Conservation (phyloP, 2,888 invertebrate species). For the Ectemnius lituratus region DNA sequence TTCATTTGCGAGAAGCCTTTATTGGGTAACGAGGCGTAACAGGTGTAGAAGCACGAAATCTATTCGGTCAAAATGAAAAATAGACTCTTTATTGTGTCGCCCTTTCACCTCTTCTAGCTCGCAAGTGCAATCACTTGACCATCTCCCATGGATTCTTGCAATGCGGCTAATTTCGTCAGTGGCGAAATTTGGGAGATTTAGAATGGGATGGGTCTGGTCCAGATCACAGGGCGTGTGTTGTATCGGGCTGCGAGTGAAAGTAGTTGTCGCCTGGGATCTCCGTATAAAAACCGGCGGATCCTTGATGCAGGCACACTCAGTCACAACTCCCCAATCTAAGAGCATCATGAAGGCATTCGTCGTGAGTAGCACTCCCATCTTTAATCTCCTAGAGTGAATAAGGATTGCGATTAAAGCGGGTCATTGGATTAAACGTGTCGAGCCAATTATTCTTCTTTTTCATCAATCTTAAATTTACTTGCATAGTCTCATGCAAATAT, state of each 20-base stretch:
- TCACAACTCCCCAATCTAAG: constrained; percentile 34
- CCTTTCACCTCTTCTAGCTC: constrained; percentile 17
- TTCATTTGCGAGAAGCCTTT: neutral
- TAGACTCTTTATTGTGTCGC: neutral
- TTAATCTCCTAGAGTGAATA: neutral
- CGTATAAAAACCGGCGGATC: constrained; percentile 63
- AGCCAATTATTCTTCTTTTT: too few relatives aligned
- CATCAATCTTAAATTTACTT: too few relatives aligned
- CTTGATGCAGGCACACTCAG: constrained; percentile 56
- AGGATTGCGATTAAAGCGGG: too few relatives aligned
- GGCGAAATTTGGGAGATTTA: constrained; percentile 45
- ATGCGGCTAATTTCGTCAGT: constrained; percentile 29
- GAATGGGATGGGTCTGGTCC: constrained; percentile 40
- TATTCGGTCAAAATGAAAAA: constrained; percentile 1
- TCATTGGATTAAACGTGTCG: too few relatives aligned
- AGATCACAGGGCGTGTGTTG: constrained; percentile 50
- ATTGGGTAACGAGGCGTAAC: neutral
- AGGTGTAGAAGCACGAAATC: neutral
- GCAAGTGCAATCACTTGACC: neutral
- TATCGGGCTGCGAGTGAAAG: constrained; percentile 54
- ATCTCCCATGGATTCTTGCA: constrained; percentile 12
- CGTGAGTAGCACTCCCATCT: constrained; percentile 55
- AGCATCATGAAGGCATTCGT: constrained; percentile 59
- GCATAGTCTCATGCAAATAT: too few relatives aligned
- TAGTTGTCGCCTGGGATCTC: constrained; percentile 33